phyloP scores from a whole-genome alignment of 2,888 invertebrate genomes.

The Herminia tarsipennalis region DNA sequence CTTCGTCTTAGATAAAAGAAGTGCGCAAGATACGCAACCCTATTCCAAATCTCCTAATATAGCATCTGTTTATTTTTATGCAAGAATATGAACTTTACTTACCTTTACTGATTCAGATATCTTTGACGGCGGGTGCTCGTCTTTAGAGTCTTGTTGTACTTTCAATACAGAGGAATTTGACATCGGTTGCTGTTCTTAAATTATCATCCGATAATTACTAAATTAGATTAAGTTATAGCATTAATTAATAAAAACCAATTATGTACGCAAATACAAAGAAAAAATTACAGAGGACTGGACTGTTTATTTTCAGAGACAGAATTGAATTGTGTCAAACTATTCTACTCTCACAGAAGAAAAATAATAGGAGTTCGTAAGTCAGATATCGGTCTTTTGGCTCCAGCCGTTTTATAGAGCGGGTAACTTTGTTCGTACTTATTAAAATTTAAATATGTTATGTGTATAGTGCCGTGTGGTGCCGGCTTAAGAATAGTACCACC shows the following conservation, averaged over 20 bases:
- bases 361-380: too few species aligned
- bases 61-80: too few species aligned
- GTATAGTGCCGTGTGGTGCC: too few species aligned
- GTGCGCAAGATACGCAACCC: too few species aligned
- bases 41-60: too few species aligned
- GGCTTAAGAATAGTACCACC: too few species aligned
- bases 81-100: slow-evolving; percentile 37
- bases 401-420: too few species aligned
- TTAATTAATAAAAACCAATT: neutral
- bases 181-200: slow-evolving; percentile 66
- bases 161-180: slow-evolving; percentile 65
- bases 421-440: too few species aligned
- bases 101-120: slow-evolving; percentile 79
- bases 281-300: slow-evolving; percentile 18
- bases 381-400: too few species aligned
- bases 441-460: too few species aligned
- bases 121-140: slow-evolving; percentile 71
- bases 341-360: too few species aligned
- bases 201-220: slow-evolving; percentile 23
- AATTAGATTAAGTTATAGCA: slow-evolving; percentile 4
- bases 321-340: slow-evolving; percentile 25
- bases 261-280: slow-evolving; percentile 2
- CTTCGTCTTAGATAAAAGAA: too few species aligned
- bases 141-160: slow-evolving; percentile 58
- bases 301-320: slow-evolving; percentile 44